Conservation (phyloP, 2,113 vertebrate genomes). For the Grammomys dolichurus region DNA sequence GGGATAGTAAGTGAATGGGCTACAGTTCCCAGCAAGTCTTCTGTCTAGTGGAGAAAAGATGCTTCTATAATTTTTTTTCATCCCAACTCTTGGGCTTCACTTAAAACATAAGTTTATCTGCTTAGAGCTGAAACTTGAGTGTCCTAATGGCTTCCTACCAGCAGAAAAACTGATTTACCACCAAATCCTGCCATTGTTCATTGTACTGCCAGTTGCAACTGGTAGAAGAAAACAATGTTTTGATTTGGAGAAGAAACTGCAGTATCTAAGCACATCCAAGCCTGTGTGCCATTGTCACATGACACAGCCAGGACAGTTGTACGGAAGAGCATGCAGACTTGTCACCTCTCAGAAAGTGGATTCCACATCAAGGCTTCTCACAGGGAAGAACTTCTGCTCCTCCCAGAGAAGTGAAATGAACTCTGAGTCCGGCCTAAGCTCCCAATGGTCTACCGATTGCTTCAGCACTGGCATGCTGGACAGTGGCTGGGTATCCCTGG, state of each 20-base stretch:
- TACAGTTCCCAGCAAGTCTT: not conserved
- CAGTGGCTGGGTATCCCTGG: fast-evolving
- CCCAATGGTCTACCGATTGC: not conserved
- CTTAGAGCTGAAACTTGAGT: not conserved
- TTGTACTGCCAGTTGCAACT: constrained; percentile 30
- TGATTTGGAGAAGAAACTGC: constrained; percentile 34
- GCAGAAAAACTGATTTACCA: not conserved
- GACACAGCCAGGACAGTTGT: not conserved
- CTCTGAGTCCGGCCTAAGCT: not conserved
- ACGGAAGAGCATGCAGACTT: not conserved
- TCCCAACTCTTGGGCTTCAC: not conserved
- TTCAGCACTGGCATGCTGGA: not conserved
- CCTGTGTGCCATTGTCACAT: not conserved
- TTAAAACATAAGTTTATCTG: constrained; percentile 23
- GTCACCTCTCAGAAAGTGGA: not conserved
- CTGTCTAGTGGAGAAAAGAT: not conserved
- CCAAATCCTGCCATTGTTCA: constrained; percentile 47
- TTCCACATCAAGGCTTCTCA: not conserved
- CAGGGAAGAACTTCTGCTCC: not conserved
- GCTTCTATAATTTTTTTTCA: not conserved
- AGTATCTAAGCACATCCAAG: fast-evolving
- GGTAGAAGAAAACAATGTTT: constrained; percentile 51
- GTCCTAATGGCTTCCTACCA: constrained; percentile 52
- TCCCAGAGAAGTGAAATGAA: not conserved
- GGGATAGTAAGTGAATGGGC: not conserved